Conservation (phyloP, 1,140 invertebrate species). For the Drosophila orena region DNA sequence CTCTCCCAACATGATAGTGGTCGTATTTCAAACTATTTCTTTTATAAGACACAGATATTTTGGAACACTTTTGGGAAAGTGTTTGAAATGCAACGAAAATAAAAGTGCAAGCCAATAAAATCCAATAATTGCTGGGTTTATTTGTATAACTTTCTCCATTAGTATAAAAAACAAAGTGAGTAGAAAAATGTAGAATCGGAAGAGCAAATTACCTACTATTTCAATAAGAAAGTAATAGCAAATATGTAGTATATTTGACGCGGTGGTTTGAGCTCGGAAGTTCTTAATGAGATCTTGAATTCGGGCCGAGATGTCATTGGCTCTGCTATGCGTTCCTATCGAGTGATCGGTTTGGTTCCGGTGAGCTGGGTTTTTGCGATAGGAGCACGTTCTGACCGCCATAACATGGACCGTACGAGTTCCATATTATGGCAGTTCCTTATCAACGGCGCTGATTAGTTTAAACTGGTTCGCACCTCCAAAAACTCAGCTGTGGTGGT, state of each 20-base stretch:
- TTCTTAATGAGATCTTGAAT: background rate
- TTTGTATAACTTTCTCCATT: background rate
- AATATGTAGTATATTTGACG: background rate
- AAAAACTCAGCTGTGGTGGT: slow-evolving; percentile 69
- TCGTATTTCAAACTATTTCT: too few relatives aligned
- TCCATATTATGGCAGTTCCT: slow-evolving; percentile 24
- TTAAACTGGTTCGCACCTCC: slow-evolving; percentile 70
- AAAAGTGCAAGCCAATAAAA: too few relatives aligned
- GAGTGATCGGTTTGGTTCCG: slow-evolving; percentile 34
- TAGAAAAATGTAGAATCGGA: background rate
- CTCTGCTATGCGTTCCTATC: background rate
- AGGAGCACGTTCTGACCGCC: slow-evolving; percentile 17
- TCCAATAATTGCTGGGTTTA: too few relatives aligned
- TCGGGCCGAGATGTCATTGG: slow-evolving; percentile 12
- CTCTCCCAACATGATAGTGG: too few relatives aligned
- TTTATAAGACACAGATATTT: too few relatives aligned
- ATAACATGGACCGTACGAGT: slow-evolving; percentile 13
- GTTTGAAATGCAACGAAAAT: too few relatives aligned
- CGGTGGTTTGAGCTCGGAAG: background rate
- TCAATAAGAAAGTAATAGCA: background rate
- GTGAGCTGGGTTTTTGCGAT: slow-evolving; percentile 21
- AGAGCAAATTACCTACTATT: background rate
- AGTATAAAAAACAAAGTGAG: background rate
- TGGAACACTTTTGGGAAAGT: too few relatives aligned
- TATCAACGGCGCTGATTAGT: slow-evolving; percentile 64